A percentile compares a stretch with the other conserved stretches of the same genome.
These are phyloP conservation scores for Lucilia cuprina DNA, from an alignment of 1,140 invertebrate species.

Conservation along the genomic window DNA sequence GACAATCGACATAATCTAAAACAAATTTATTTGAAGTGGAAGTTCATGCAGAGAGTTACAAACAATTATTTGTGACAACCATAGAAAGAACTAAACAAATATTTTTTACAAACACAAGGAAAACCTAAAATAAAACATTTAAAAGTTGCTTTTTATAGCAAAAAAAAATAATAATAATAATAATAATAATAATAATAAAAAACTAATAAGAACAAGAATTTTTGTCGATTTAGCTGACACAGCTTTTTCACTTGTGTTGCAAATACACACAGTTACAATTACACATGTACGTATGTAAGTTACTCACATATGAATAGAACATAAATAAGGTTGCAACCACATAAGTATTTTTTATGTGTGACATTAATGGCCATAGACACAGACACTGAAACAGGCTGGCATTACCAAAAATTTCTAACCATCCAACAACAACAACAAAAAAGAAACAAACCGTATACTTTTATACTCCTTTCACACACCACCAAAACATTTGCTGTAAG, in stretches of 20 bases:
- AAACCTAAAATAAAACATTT: background rate
- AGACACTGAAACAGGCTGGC: background rate
- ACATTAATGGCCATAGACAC: constrained; percentile 10
- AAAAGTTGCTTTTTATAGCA: background rate
- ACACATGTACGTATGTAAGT: background rate
- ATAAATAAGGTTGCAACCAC: constrained; percentile 7
- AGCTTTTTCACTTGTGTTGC: background rate
- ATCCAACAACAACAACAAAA: background rate
- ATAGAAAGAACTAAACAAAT: background rate
- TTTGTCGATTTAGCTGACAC: background rate
- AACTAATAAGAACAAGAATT: background rate
- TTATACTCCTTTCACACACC: background rate
- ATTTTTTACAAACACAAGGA: background rate
- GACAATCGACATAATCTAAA: constrained; percentile 14
- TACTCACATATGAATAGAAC: background rate
- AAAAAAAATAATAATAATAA: background rate
- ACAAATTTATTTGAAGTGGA: constrained; percentile 12
- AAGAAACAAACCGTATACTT: background rate
- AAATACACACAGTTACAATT: background rate
- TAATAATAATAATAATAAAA: too few species aligned
- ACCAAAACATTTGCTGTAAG: background rate
- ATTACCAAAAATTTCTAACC: background rate
- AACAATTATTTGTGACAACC: background rate
- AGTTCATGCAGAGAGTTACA: constrained; percentile 5
- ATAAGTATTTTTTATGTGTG: constrained; percentile 11